A percentile compares a stretch with the other conserved stretches of the same genome.
phyloP scores from a whole-genome alignment of 2,113 vertebrate genomes.

The Embiotoca jacksoni region DNA sequence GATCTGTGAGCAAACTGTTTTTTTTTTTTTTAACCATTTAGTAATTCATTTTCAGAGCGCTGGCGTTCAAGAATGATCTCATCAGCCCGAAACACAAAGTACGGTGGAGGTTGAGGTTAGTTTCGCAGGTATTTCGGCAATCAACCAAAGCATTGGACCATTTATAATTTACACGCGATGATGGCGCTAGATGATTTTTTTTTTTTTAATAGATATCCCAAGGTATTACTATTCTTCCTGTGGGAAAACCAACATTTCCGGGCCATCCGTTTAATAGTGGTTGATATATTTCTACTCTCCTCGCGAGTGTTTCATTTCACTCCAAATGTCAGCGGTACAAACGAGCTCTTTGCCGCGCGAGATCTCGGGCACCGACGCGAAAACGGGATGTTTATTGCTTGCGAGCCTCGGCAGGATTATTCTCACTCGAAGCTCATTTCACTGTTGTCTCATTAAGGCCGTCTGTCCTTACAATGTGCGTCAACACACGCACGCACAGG shows the following conservation, averaged over 20 bases:
- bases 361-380: neutral
- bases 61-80: neutral
- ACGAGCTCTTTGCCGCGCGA: neutral
- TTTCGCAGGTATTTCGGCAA: no score
- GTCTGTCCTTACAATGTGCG: conserved; percentile 30
- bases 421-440: conserved; percentile 22
- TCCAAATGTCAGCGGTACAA: neutral
- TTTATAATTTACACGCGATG: no score
- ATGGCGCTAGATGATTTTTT: no score
- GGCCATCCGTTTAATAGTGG: no score
- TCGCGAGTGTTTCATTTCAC: neutral
- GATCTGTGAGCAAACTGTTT: no score
- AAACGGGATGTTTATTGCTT: conserved; percentile 1
- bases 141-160: no score
- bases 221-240: neutral
- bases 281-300: neutral
- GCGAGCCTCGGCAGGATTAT: conserved; percentile 2
- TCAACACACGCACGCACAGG: conserved; percentile 11
- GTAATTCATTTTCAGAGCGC: no score
- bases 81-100: conserved; percentile 22
- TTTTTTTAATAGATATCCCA: neutral
- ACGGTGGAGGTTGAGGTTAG: neutral
- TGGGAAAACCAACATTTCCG: neutral
- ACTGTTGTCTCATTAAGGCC: conserved; percentile 29
- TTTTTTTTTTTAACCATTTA: no score